Base-by-base conservation (phyloP, 2,888 invertebrate genomes). In the Metopia argyrocephala region DNA sequence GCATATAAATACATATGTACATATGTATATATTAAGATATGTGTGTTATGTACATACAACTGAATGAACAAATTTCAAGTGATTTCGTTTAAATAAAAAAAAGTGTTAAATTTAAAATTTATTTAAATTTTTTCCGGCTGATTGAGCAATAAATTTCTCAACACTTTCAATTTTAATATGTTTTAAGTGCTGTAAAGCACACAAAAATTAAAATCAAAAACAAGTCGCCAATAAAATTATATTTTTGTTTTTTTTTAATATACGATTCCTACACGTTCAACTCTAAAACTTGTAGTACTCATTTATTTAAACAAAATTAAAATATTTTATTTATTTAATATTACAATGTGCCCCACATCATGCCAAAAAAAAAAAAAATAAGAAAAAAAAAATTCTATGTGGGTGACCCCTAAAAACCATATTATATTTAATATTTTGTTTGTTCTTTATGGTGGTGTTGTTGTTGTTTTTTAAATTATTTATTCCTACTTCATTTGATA, bases 341-440 rank as follows among this genome's bases (percentile, higher is more conserved):
- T 62, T 73, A 68, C 23, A 69, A 62, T 81, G n/a, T n/a, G 74
- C 50, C 78, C 70, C 74, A 81, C 74, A 65, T 81, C 56, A 78
- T 70, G 74, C 21, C 65, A 70, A 65, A 73, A 65, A 65, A 21
- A 27, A 73, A 27, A 61, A 70, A 15, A 52, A 50, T 66, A 56
- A 70, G 57, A 69, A 69, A 62, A 23, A 38, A 65, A 54, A 20
- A n/a, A 59, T 76, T 61, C 59, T 73, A 80, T 80, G 76, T 83
- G 83, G 83, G 83, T 83, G 78, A 78, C 78, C 76, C 76, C 65
- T 56, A 64, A 78, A 78, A 76, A 65, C 20, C 28, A 70, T 69
- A 76, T 21, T 52, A 45, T 4, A 76, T 50, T 70, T 28, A 48
- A 78, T 59, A 65, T 9, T 38, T 48, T 18, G n/a, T 23, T 25